Base-by-base conservation (phyloP, 2,113 vertebrate genomes). In the Psophia crepitans region DNA sequence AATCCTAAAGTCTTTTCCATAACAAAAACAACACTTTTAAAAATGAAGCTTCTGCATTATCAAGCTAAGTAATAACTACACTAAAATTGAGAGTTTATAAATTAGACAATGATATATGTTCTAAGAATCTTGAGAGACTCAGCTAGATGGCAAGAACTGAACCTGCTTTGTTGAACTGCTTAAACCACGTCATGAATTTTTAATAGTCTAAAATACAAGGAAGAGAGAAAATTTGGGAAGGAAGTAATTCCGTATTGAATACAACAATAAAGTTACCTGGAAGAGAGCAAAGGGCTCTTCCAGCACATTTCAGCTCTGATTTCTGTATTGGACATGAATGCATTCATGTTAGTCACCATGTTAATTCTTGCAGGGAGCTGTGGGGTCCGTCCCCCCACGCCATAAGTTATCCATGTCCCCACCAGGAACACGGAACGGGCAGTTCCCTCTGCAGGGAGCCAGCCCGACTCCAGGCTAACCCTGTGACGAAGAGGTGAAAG, bases 331-430 rank as follows among this genome's bases (percentile, higher is more conserved):
- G 77, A 53, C 21, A 8, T 5, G 5, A 60, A 2, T 49, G 46
- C 9, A 39, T 65, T 56, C 10, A 3, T 28, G 27, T 16, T 41
- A 51, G 86, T 74, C 24, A 44, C 44, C 41, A n/a, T 5, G 21
- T 6, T 7, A 22, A 56, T 18, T 64, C 23, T 39, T 69, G 57
- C 3, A 18, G 41, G 33, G 14, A 22, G 35, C 51, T 23, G 12
- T 13, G 60, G 20, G 41, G 14, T 30, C 18, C 51, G 28, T 23
- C 21, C 27, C 27, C 17, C 11, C 32, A 20, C 21, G 14, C 35
- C 2, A 1, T 9, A 28, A 14, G 19, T 32, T 8, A 11, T 0
- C 9, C 4, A 3, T 6, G 63, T 48, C 20, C 37, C 22, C 18
- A 26, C 1, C 27, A 20, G 32, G 9, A 21, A 15, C 20, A 22